Evolutionary conservation across 2,113 vertebrate genomes (phyloP), one percentile per base, ranked within the genome.

Genomic region (Entomyzon cyanotis): DNA sequence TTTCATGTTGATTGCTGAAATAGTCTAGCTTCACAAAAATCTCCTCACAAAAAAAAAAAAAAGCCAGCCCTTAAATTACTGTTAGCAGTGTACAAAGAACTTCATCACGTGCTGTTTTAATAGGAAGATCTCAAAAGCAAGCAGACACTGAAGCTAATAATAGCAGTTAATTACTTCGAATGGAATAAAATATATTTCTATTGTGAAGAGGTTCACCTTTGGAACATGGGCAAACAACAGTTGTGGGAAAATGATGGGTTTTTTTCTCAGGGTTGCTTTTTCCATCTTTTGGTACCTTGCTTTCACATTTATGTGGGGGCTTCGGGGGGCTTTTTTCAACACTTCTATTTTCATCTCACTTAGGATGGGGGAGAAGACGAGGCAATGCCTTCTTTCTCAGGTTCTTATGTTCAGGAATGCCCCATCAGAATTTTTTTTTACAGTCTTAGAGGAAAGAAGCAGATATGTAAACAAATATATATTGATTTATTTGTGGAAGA

Each of bases 81-180:
- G 21, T 53, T 94, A 80, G 31, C 41, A 41, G 15, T 12, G 21
- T 33, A 86, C 52, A 85, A 93, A 94, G 85, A 74, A 42, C 44
- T 74, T 74, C 4, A 74, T 84, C 33, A 47, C 55, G 74, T 1
- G 0, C 16, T 74, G 24, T 63, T 88, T 95, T 87, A 84, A 94
- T 64, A 55, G 53, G 55, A 90, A 89, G 17, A 46, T 88, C 67
- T 96, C 71, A 86, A 90, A 91, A 92, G 63, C 49, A 60, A 85
- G 70, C 44, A 87, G 37, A 55, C 68, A 87, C 10, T 75, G 80
- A 77, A 49, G 44, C 33, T 84, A 60, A 63, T 90, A 92, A 75
- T 60, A 74, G 30, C 42, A 78, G 20, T 81, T 93, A 84, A 92
- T 94, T 92, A 69, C 46, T 71, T 53, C 0, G 0, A 87, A 59